Evolutionary conservation across 2,113 vertebrate species (phyloP), one percentile per base, ranked within the genome.

Genomic region (Aptenodytes forsteri): DNA sequence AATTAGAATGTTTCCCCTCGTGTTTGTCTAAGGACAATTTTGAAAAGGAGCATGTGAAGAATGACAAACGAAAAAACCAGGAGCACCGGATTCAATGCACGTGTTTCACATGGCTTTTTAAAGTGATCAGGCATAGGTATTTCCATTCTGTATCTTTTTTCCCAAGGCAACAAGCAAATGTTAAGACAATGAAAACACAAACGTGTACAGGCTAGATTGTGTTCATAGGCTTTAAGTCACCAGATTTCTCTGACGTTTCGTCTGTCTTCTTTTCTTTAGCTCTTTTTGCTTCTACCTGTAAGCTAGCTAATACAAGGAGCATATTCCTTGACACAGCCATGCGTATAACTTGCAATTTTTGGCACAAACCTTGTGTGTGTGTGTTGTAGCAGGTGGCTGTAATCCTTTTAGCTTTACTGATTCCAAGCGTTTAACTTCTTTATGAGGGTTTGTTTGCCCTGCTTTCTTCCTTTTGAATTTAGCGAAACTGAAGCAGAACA

Each of bases 181-280:
- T 46, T 34, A 36, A 7, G 50, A 17, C 9, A 16, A 4, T 47
- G 15, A 50, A 56, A 89, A 38, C 16, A 29, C 8, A 23, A 47
- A 61, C 0, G 0, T 20, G 9, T 40, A 13, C 12, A n/a, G 25
- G 30, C 16, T 66, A 16, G 20, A 7, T 65, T 46, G 78, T 84
- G 7, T 67, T 84, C 40, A 19, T 21, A 13, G 26, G 10, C 40
- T 77, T 89, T 20, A 61, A 70, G 15, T 66, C 16, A 34, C 7
- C 3, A 22, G 16, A 23, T 62, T 83, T 61, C 25, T 61, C 18
- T 20, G 23, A 12, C 0, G 0, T 49, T 79, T 87, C 21, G 7
- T 46, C 36, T 59, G 22, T 85, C 8, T 4, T 44, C 5, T 46
- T 49, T 40, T 52, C 11, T 72, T 78, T 26, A n/a, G 6, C n/a